phyloP scores from a whole-genome alignment of 2,797 vertebrate genomes.

The Podarcis lilfordi region DNA sequence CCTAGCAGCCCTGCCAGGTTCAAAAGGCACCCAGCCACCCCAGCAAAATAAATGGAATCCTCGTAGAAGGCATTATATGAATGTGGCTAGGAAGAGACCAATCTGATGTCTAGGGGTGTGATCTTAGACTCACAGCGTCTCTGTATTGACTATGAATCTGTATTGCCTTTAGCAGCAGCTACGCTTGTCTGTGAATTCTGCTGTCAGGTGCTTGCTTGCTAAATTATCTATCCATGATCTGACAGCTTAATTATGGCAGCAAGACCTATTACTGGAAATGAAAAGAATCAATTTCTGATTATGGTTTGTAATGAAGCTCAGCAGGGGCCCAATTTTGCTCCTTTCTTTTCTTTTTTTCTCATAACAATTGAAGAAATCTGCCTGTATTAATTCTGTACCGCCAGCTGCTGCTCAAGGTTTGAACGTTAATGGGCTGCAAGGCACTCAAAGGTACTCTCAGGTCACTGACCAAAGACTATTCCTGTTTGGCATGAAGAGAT shows the following conservation, averaged over 20 bases:
- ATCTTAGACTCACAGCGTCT: background rate
- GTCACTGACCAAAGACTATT: constrained; percentile 48
- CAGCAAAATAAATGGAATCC: background rate
- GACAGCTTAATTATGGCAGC: constrained; percentile 47
- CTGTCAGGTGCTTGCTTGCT: constrained; percentile 5
- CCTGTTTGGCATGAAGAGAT: constrained; percentile 37
- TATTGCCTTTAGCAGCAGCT: constrained; percentile 9
- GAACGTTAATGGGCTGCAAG: background rate
- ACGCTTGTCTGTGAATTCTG: background rate
- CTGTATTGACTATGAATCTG: background rate
- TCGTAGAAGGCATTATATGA: background rate
- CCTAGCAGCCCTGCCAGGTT: too few species aligned
- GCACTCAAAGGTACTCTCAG: constrained; percentile 49
- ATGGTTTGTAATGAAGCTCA: constrained; percentile 19
- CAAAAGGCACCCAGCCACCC: background rate
- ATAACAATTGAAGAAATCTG: constrained; percentile 21
- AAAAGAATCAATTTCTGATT: constrained; percentile 47
- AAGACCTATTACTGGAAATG: constrained; percentile 31
- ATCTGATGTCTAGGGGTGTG: background rate
- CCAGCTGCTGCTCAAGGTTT: constrained; percentile 2
- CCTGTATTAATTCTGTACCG: constrained; percentile 34
- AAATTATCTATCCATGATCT: constrained; percentile 17
- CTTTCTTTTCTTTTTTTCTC: background rate
- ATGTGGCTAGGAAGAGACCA: background rate
- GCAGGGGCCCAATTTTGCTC: background rate